phyloP scores from a whole-genome alignment of 30 jellyfish, hydroid and myxozoan genomes.

The Chrysaora quinquecirrha region DNA sequence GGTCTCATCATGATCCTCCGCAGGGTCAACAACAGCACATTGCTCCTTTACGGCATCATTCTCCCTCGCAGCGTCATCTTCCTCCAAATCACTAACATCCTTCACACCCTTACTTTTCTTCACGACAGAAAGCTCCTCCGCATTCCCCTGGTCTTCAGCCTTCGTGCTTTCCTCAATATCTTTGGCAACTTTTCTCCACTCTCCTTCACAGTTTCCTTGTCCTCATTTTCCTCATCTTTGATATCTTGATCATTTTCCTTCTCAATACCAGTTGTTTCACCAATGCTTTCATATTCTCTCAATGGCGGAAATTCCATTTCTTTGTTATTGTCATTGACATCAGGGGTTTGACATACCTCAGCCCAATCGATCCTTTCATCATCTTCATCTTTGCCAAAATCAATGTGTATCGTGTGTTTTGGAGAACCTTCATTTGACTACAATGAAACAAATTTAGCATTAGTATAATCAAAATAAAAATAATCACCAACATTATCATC shows the following conservation, averaged over 20 bases:
- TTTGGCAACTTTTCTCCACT: constrained; percentile 5
- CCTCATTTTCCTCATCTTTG: constrained; percentile 18
- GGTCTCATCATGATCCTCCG: background rate
- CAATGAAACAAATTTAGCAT: background rate
- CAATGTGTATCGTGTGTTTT: background rate
- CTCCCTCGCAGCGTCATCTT: background rate
- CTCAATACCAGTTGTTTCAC: background rate
- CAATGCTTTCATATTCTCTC: background rate
- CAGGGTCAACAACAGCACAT: background rate
- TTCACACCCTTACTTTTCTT: background rate
- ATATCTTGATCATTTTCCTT: background rate
- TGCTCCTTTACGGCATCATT: background rate
- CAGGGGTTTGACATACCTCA: constrained; percentile 7
- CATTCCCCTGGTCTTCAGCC: constrained; percentile 12
- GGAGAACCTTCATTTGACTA: background rate
- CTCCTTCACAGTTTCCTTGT: constrained; percentile 1
- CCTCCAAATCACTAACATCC: background rate
- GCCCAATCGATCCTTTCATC: constrained; percentile 11
- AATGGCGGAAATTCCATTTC: background rate
- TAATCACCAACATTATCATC: background rate
- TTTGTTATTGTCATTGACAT: background rate
- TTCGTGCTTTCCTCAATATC: constrained; percentile 1
- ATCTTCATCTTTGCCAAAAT: constrained; percentile 1
- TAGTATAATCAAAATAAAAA: background rate
- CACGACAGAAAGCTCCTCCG: background rate